Evolutionary conservation across 2,888 invertebrate species (phyloP), one percentile per base, ranked within the genome.

Genomic region (Prosopocoilus inquinatus): DNA sequence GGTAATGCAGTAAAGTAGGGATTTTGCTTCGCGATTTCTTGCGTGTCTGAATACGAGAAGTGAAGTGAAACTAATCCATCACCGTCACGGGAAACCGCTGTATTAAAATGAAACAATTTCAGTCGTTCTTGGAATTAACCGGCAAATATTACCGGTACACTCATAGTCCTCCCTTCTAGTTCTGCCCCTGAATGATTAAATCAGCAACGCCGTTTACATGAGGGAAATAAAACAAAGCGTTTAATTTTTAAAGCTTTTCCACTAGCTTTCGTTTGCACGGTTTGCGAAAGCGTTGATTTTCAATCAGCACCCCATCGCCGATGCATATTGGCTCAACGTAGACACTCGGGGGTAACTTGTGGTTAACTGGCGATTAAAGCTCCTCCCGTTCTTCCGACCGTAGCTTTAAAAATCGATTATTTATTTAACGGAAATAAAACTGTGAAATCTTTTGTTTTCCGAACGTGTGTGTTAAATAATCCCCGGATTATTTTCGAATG

Each of bases 71-170:
- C 67, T 69, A 70, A 72, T 71, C 70, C 70, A 72, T 71, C 72
- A 71, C 69, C 69, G 71, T 72, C 72, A 71, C 64, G 59, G 64
- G 66, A 67, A 69, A 67, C 67, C 67, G 66, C 65, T 63, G 65
- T 67, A 70, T 68, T 68, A 70, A 70, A 72, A 71, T 70, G 66
- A 68, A 70, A 68, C 65, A 70, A 65, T 70, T 70, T 67, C 62
- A 65, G 63, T 66, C 64, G 64, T 66, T 70, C 67, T 62, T 53
- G 58, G 62, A 64, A 65, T 65, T 60, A 64, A 59, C 63, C 56
- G 55, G 58, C 55, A 58, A 63, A 65, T 65, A 63, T 62, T 63
- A 46, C 46, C 46, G 60, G 53, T 62, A 59, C 53, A 55, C 51
- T 50, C 47, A 46, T 32, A 45, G 45, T 38, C 36, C 20, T 28